These are phyloP conservation scores for Brachyhypopomus gauderio DNA, from an alignment of 2,113 vertebrate genomes.

Conservation along the genomic window DNA sequence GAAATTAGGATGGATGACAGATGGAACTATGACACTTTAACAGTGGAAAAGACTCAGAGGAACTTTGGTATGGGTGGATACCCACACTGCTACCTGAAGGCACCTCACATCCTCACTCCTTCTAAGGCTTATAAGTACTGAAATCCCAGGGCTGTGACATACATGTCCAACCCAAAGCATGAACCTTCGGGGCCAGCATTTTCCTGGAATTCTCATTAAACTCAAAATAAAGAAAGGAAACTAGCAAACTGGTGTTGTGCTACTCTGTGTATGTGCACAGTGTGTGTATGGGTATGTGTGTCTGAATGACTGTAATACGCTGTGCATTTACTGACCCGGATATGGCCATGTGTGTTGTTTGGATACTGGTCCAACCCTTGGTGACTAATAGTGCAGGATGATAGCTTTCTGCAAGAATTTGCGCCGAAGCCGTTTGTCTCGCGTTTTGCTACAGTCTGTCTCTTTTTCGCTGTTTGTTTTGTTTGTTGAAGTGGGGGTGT, in stretches of 20 bases:
- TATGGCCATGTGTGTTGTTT: neutral
- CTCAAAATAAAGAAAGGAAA: constrained; percentile 6
- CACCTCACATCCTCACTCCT: neutral
- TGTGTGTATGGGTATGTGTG: too few relatives aligned
- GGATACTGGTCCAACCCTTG: neutral
- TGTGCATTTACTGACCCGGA: too few relatives aligned
- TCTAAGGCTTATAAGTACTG: constrained; percentile 11
- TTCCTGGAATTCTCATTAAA: neutral
- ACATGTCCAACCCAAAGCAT: constrained; percentile 1
- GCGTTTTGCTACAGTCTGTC: constrained; percentile 44
- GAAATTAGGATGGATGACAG: too few relatives aligned
- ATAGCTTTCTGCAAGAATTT: constrained; percentile 8
- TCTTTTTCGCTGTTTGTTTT: constrained; percentile 1
- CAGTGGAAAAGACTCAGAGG: constrained; percentile 24
- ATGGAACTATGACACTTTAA: constrained; percentile 7
- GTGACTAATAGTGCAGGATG: neutral
- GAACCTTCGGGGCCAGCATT: constrained; percentile 22
- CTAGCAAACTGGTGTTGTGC: neutral
- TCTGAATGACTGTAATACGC: too few relatives aligned
- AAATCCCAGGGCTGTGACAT: constrained; percentile 28
- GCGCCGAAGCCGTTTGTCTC: neutral
- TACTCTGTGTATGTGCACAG: neutral
- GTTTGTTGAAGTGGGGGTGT: neutral
- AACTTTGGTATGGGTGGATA: neutral
- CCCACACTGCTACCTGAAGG: constrained; percentile 24